phyloP scores from a whole-genome alignment of 23 tunicate genomes.

The Pegea sp. region DNA sequence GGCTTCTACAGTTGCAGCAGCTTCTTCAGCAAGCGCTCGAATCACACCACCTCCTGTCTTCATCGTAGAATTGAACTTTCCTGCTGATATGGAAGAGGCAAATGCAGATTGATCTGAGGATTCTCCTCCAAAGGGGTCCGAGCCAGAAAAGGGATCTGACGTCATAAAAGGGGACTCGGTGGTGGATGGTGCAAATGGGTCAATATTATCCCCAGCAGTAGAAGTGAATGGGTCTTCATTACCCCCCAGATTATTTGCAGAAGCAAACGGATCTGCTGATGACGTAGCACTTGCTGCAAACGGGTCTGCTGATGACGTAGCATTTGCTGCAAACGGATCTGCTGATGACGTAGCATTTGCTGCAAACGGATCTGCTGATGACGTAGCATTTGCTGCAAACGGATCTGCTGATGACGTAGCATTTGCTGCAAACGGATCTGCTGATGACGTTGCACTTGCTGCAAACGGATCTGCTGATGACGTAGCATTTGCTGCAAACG shows the following conservation, averaged over 20 bases:
- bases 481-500: slow-evolving; percentile 2
- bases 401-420: slow-evolving; percentile 6
- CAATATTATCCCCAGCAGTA: not conserved
- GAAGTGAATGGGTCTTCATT: slow-evolving; percentile 6
- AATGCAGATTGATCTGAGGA: no score
- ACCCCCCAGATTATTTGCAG: not conserved
- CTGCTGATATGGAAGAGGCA: no score
- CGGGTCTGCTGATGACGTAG: not conserved
- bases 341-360: slow-evolving; percentile 3
- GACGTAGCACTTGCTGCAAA: no score
- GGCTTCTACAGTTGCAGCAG: no score
- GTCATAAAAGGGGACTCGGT: slow-evolving; percentile 37
- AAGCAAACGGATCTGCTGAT: not conserved
- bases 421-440: slow-evolving; percentile 1
- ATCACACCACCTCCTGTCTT: no score
- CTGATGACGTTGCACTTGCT: not conserved
- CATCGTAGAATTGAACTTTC: no score
- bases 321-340: slow-evolving; percentile 7
- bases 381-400: slow-evolving; percentile 1
- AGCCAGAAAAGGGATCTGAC: slow-evolving; percentile 39
- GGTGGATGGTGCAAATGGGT: slow-evolving; percentile 34
- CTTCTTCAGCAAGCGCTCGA: no score
- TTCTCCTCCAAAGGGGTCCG: slow-evolving; percentile 18
- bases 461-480: slow-evolving; percentile 9
- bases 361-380: slow-evolving; percentile 6